These are phyloP conservation scores for Goniozus legneri DNA, from an alignment of 1,140 invertebrate species.

Conservation along the genomic window DNA sequence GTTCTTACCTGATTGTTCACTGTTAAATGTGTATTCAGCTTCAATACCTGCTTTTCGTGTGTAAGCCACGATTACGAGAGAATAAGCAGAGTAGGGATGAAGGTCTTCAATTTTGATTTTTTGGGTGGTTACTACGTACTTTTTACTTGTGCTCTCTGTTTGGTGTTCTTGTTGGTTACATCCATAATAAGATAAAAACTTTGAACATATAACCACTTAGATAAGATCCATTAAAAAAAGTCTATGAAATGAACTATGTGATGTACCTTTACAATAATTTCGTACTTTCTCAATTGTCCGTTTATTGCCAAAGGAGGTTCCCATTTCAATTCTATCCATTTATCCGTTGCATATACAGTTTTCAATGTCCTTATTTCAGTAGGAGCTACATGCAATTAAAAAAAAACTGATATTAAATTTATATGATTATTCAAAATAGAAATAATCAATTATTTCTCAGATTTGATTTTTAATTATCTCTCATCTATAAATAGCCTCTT, in stretches of 20 bases:
- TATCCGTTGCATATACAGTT: neutral
- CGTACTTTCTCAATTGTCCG: conserved; percentile 15
- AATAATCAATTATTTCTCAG: conserved; percentile 1
- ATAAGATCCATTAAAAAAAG: no score
- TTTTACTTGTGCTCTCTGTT: no score
- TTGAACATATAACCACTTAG: no score
- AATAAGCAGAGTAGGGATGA: conserved; percentile 12
- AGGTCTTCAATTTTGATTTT: conserved; percentile 9
- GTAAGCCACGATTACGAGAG: conserved; percentile 8
- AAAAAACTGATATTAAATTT: neutral
- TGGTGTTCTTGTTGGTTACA: no score
- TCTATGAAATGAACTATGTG: no score
- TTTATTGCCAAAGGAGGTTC: conserved; percentile 2
- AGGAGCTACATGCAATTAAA: conserved; percentile 14
- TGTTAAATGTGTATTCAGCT: no score
- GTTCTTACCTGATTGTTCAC: conserved; percentile 10
- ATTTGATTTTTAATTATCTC: no score
- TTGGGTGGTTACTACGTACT: no score
- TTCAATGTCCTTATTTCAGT: conserved; percentile 6
- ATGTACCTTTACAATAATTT: conserved; percentile 17
- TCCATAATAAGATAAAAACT: no score
- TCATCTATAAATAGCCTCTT: no score
- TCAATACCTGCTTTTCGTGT: no score
- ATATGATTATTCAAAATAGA: neutral
- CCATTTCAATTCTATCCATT: conserved; percentile 11